Conservation (phyloP, 1,140 invertebrate genomes). For the Zaprionus taronus region DNA sequence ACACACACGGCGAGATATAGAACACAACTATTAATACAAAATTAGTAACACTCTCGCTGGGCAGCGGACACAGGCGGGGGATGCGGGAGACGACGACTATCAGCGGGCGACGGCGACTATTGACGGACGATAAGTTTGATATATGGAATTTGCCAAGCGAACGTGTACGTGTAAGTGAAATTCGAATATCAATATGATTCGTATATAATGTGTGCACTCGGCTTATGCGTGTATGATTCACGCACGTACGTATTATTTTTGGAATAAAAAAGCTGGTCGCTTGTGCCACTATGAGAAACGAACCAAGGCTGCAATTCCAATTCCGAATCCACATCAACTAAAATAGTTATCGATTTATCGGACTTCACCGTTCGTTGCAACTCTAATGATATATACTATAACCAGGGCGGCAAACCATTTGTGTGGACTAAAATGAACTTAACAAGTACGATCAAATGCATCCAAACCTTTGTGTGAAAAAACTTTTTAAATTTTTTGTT, state of each 20-base stretch:
- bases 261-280: constrained; percentile 55
- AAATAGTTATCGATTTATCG: constrained; percentile 29
- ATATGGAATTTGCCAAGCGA: constrained; percentile 25
- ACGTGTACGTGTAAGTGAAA: constrained; percentile 43
- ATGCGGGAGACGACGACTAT: background rate
- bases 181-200: constrained; percentile 44
- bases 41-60: constrained; percentile 37
- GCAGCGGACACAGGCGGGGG: background rate
- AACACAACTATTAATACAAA: constrained; percentile 48
- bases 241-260: constrained; percentile 72
- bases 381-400: constrained; percentile 6
- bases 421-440: background rate
- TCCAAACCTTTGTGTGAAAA: background rate
- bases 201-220: constrained; percentile 65
- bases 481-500: background rate
- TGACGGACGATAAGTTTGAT: background rate
- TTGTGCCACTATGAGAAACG: constrained; percentile 26
- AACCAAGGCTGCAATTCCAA: constrained; percentile 50
- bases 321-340: constrained; percentile 39
- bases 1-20: constrained; percentile 18
- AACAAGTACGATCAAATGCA: background rate
- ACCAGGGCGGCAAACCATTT: constrained; percentile 30
- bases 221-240: constrained; percentile 68
- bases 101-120: constrained; percentile 29
- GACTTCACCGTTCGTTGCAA: constrained; percentile 16